Evolutionary conservation across 2,888 invertebrate genomes (phyloP).

Genomic region (Leucophenga montana): DNA sequence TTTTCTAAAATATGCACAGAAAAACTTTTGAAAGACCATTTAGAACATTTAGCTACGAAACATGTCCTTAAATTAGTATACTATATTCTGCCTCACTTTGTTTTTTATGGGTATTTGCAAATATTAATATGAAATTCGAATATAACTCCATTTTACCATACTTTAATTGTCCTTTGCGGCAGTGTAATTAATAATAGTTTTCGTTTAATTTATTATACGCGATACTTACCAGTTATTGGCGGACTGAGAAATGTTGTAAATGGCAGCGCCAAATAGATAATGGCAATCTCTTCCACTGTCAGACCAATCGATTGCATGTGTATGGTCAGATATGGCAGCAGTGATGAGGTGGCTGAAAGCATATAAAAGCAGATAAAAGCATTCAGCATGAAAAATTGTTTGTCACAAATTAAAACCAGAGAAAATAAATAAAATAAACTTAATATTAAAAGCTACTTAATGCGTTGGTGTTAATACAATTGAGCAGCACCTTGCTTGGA

Average conservation of each 20-base stretch:
- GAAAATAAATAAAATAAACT: constrained; percentile 19
- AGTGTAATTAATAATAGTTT: constrained; percentile 22
- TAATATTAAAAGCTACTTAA: background rate
- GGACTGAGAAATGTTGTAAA: constrained; percentile 90
- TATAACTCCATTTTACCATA: too few species aligned
- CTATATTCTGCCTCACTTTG: too few species aligned
- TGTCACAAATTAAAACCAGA: constrained; percentile 20
- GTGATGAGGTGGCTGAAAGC: constrained; percentile 83
- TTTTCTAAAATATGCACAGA: too few species aligned
- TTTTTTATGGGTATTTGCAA: too few species aligned
- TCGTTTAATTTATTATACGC: background rate
- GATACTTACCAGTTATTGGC: constrained; percentile 82
- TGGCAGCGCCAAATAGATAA: constrained; percentile 89
- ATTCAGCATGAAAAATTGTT: constrained; percentile 11
- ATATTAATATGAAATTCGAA: too few species aligned
- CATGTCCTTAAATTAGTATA: too few species aligned
- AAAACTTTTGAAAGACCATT: too few species aligned
- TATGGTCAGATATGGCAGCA: constrained; percentile 89
- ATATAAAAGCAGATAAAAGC: constrained; percentile 17
- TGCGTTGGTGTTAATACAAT: background rate
- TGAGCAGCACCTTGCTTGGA: background rate
- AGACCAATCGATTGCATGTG: constrained; percentile 93
- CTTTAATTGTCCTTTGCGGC: too few species aligned
- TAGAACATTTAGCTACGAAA: too few species aligned
- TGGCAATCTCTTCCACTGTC: constrained; percentile 88